These are phyloP conservation scores for Proctacanthus coquilletti DNA, from an alignment of 1,140 invertebrate genomes.

Conservation along the genomic window DNA sequence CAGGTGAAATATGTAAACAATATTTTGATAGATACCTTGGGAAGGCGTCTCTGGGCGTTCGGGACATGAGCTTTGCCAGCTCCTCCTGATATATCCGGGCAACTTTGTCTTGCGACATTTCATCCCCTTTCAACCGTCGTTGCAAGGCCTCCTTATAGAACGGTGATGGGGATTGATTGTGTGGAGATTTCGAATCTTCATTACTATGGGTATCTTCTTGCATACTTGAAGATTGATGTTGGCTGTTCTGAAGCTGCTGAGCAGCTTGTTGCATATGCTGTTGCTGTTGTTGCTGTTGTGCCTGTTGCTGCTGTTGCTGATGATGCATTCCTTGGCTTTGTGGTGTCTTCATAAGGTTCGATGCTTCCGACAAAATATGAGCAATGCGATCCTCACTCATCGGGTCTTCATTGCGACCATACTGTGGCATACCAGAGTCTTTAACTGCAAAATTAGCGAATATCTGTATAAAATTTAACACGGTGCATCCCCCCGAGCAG, in stretches of 20 bases:
- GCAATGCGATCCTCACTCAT: constrained; percentile 85
- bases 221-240: constrained; percentile 13
- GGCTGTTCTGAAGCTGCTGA: constrained; percentile 10
- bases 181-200: constrained; percentile 68
- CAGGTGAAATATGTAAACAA: background rate
- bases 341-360: constrained; percentile 47
- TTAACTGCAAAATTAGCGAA: background rate
- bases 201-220: constrained; percentile 50
- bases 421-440: constrained; percentile 50
- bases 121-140: constrained; percentile 74
- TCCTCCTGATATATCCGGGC: constrained; percentile 94
- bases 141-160: constrained; percentile 48
- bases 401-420: constrained; percentile 56
- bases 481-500: background rate
- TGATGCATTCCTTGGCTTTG: constrained; percentile 12
- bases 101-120: constrained; percentile 94
- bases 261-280: constrained; percentile 4
- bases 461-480: constrained; percentile 1
- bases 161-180: constrained; percentile 55
- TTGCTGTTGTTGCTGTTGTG: constrained; percentile 6
- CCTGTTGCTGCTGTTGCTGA: constrained; percentile 9
- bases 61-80: constrained; percentile 75
- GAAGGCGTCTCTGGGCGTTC: constrained; percentile 50
- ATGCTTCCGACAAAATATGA: constrained; percentile 84
- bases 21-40: constrained; percentile 40